Conservation (phyloP, 2,113 vertebrate genomes). For the Etia nguti region DNA sequence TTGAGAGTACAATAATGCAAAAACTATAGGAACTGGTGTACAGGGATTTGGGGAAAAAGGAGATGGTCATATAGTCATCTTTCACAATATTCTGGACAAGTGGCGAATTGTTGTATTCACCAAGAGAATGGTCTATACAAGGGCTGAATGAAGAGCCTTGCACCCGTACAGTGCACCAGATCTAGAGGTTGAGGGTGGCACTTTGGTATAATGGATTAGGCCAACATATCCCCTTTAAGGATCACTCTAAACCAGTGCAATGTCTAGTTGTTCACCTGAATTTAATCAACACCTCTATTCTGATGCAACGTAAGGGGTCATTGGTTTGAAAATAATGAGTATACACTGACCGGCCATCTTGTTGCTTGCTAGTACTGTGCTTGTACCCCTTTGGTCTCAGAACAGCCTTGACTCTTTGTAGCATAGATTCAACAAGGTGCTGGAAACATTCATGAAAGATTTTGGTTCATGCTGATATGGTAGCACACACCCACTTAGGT, state of each 20-base stretch:
- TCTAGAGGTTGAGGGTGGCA: neutral
- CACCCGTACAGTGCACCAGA: neutral
- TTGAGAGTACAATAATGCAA: neutral
- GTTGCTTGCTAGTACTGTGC: neutral
- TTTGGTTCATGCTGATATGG: neutral
- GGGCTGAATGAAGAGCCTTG: neutral
- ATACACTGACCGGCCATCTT: neutral
- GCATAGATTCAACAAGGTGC: neutral
- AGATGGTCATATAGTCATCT: neutral
- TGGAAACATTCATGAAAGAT: neutral
- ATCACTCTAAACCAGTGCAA: neutral
- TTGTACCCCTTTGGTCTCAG: neutral
- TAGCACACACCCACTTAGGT: neutral
- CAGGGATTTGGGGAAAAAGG: neutral
- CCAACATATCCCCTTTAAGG: neutral
- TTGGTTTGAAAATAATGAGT: neutral
- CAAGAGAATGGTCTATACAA: neutral
- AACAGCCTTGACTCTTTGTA: neutral
- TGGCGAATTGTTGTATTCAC: neutral
- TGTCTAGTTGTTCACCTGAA: neutral
- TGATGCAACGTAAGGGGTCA: neutral
- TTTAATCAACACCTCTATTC: neutral
- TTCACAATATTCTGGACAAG: neutral
- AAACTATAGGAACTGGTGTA: neutral
- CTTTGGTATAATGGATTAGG: neutral